Evolutionary conservation across 2,888 invertebrate genomes (phyloP), one percentile per base, ranked within the genome.

Genomic region (Xanthostigma xanthostigma): DNA sequence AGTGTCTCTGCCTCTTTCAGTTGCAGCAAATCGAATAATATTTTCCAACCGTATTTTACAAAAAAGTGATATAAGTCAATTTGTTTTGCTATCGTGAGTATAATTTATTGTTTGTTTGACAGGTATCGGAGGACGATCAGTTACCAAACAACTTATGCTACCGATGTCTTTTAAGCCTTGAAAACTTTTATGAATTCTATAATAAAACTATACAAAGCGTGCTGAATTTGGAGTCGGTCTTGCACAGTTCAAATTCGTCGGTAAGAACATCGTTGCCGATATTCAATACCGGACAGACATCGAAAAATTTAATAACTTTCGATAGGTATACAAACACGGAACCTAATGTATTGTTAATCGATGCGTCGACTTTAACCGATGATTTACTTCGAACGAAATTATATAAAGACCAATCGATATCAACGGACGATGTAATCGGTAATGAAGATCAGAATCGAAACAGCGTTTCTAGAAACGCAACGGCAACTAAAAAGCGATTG

Each of bases 181-280:
- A 71, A 57, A 70, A 67, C 54, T 70, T 69, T 59, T 69, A 66
- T 55, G 69, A 69, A 57, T 71, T 71, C 54, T 61, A 70, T 52
- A 66, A 65, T 41, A 65, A 65, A 36, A 69, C 69, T 54, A 62
- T 70, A 33, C 65, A 68, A 56, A 69, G 69, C 14, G 60, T 64
- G 37, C 60, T 61, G 34, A 53, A 64, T 44, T 55, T 68, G 46
- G 64, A 66, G 53, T 60, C 62, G 50, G 62, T 58, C 50, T 50
- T 63, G 47, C 61, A 17, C n/a, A 33, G 27, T 12, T 33, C 14
- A 9, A 42, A 14, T n/a, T 42, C 42, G 3, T 42, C 27, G 10
- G 33, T 42, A 33, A 14, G 27, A 42, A 42, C 17, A 17, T 33
- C 42, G 6, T 27, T 27, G 6, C 27, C 27, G 27, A 27, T 27